A percentile compares a stretch with the other conserved stretches of the same genome.
These are phyloP conservation scores for Megalonaias nervosa DNA, from an alignment of 1,140 invertebrate species.

Conservation along the genomic window DNA sequence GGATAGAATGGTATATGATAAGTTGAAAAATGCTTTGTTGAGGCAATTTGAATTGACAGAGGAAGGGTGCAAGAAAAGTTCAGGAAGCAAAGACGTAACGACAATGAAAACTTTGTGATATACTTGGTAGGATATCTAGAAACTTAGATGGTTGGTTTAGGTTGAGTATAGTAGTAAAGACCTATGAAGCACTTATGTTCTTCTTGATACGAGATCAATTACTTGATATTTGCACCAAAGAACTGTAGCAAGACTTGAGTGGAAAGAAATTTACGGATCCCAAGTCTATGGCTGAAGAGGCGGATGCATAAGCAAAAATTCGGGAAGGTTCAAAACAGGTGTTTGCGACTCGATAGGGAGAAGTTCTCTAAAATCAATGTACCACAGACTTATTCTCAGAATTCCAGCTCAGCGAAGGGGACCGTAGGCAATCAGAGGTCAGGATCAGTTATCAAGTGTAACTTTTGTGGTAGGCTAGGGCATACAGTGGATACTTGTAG, in stretches of 20 bases:
- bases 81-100: not conserved
- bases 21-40: not conserved
- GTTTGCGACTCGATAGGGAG: not conserved
- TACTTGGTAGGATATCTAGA: too few relatives aligned
- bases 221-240: not conserved
- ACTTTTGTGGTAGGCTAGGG: not conserved
- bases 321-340: too few relatives aligned
- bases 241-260: conserved; percentile 1
- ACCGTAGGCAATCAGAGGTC: not conserved
- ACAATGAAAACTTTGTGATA: conserved; percentile 2
- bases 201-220: too few relatives aligned
- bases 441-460: not conserved
- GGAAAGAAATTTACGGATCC: not conserved
- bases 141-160: not conserved
- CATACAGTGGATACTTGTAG: not conserved
- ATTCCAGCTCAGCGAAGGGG: not conserved
- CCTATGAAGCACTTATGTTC: too few relatives aligned
- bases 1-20: not conserved
- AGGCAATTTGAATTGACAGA: too few relatives aligned
- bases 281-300: not conserved
- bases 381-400: not conserved
- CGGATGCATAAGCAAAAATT: not conserved
- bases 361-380: not conserved
- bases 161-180: not conserved
- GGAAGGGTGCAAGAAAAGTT: not conserved